Percentiles rank a stretch among this genome's conserved stretches.
Evolutionary conservation across 2,113 vertebrate species (phyloP).

Genomic region (Bufo gargarizans): DNA sequence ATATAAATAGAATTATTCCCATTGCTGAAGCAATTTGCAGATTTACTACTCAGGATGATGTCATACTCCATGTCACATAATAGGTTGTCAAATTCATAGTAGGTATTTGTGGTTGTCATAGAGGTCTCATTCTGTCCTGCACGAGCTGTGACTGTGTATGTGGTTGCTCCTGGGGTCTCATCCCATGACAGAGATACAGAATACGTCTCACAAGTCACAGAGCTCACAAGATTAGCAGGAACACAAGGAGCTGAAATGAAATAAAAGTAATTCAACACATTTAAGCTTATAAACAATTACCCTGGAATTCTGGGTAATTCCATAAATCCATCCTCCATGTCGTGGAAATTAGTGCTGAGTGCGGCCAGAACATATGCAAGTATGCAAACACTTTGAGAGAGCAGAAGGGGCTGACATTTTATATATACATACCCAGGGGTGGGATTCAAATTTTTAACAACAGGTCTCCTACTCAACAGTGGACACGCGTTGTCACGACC

Average conservation of each 20-base stretch:
- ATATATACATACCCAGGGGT: too few relatives aligned
- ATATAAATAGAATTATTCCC: conserved; percentile 20
- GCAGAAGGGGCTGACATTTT: too few relatives aligned
- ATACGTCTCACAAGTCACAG: conserved; percentile 68
- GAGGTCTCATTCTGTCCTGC: conserved; percentile 1
- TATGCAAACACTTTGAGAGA: too few relatives aligned
- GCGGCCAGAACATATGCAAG: too few relatives aligned
- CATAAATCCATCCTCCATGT: too few relatives aligned
- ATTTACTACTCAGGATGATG: conserved; percentile 21
- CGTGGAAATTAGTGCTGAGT: too few relatives aligned
- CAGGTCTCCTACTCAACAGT: too few relatives aligned
- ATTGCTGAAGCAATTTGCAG: not conserved
- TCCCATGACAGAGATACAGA: conserved; percentile 69
- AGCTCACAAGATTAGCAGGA: conserved; percentile 61
- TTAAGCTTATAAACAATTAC: not conserved
- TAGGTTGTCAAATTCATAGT: not conserved
- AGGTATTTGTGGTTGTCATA: conserved; percentile 24
- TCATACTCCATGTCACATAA: conserved; percentile 29
- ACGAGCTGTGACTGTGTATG: conserved; percentile 58
- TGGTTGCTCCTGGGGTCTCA: conserved; percentile 64
- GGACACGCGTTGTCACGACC: too few relatives aligned
- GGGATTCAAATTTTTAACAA: too few relatives aligned
- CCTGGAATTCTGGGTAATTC: too few relatives aligned
- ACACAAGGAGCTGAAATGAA: conserved; percentile 71
- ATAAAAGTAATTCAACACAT: not conserved